Evolutionary conservation across 2,888 invertebrate genomes (phyloP), one percentile per base, ranked within the genome.

Genomic region (Melinopterus prodromus): DNA sequence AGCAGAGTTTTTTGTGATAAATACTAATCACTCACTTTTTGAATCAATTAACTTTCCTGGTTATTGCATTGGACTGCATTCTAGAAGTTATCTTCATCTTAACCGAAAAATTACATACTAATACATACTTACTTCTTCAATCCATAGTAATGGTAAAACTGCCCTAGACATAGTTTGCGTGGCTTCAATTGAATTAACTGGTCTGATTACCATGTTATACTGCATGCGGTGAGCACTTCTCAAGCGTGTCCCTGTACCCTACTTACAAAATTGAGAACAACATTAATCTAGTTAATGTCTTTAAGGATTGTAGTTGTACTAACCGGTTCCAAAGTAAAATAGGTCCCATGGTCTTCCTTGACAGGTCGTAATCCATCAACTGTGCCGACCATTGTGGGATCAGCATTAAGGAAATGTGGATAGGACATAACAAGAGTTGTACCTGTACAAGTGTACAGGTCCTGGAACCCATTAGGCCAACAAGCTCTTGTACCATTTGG

Each of bases 291-390:
- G 12, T 69, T 9, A 53, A 15, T 53, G 14, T 76, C 7, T 16
- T 71, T 26, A 72, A 78, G 9, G 37, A 16, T 16, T 16, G 69
- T 74, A 36, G 12, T 6, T n/a, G 71, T 81, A 85, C 92, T 90
- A 88, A 94, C 94, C 80, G 93, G 92, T 87, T 95, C 95, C 75
- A 95, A 88, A 83, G 94, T 93, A 15, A 94, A 87, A 83, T 90
- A 92, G 71, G 93, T 92, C 85, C 92, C 90, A 86, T 95, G 95
- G 15, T 89, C 87, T 5, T 91, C 90, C 82, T 88, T 88, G 77
- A 90, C 85, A 0, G 94, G 93, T 0, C 87, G 87, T 76, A 93
- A 88, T 38, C 94, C 94, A 1, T 91, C 88, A 14, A 94, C 91
- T 69, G 91, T 91, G 76, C 82, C 77, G 4, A 88, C 88, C 26